Evolutionary conservation across 2,888 invertebrate genomes (phyloP).

Genomic region (Hofmannophila pseudospretella): DNA sequence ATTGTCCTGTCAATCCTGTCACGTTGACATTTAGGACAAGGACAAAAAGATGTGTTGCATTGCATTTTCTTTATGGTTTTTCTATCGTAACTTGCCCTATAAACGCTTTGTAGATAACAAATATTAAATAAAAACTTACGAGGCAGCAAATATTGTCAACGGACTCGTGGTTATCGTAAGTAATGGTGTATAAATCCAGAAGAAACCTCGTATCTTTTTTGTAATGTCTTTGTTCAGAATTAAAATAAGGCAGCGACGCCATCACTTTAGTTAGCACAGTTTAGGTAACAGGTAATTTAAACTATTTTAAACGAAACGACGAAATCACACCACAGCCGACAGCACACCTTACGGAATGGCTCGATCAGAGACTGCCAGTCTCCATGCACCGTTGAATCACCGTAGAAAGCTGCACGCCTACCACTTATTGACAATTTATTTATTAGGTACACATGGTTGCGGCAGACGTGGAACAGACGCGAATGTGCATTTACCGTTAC

Average conservation of each 20-base stretch:
- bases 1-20: slow-evolving; percentile 35
- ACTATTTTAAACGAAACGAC: too few relatives aligned
- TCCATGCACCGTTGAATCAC: slow-evolving; percentile 58
- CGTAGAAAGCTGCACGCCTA: slow-evolving; percentile 64
- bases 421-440: slow-evolving; percentile 55
- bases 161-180: slow-evolving; percentile 89
- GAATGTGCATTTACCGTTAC: slow-evolving; percentile 61
- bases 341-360: slow-evolving; percentile 31
- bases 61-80: slow-evolving; percentile 38
- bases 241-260: slow-evolving; percentile 74
- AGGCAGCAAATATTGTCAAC: slow-evolving; percentile 83
- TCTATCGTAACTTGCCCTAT: not conserved
- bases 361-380: slow-evolving; percentile 38
- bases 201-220: slow-evolving; percentile 92
- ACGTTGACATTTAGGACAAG: slow-evolving; percentile 67
- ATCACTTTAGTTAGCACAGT: slow-evolving; percentile 32
- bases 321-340: too few relatives aligned
- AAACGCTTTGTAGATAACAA: slow-evolving; percentile 20
- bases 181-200: slow-evolving; percentile 89
- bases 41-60: slow-evolving; percentile 23
- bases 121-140: slow-evolving; percentile 62
- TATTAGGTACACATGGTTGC: slow-evolving; percentile 69
- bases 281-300: too few relatives aligned
- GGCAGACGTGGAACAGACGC: slow-evolving; percentile 58
- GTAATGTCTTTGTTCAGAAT: slow-evolving; percentile 84